A percentile compares a stretch with the other conserved stretches of the same genome.
phyloP scores from a whole-genome alignment of 2,797 vertebrate species.

The Coccyzus lansbergi region DNA sequence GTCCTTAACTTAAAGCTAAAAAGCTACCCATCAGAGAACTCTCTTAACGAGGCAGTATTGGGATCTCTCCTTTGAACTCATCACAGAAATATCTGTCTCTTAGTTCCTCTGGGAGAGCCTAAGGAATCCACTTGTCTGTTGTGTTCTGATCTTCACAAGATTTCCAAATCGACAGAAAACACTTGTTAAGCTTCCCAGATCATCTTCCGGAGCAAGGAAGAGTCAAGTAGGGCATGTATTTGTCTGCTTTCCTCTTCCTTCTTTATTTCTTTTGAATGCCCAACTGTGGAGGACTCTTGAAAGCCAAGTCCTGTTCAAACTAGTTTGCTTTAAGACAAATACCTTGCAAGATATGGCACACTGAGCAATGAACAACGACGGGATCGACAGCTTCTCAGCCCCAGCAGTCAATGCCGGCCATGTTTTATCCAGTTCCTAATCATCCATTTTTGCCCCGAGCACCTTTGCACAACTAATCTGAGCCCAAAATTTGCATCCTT shows the following conservation, averaged over 20 bases:
- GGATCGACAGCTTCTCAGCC: not conserved
- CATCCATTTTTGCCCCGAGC: constrained; percentile 98
- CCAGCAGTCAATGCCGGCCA: constrained; percentile 83
- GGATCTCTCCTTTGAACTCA: constrained; percentile 6
- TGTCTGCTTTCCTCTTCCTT: not conserved
- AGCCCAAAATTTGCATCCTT: constrained; percentile 97
- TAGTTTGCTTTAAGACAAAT: constrained; percentile 20
- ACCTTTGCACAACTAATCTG: constrained; percentile 92
- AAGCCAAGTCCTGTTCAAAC: not conserved
- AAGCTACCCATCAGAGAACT: constrained; percentile 56
- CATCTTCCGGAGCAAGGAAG: not conserved
- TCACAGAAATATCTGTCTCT: not conserved
- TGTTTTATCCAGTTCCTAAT: constrained; percentile 98
- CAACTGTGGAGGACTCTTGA: not conserved
- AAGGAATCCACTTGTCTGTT: not conserved
- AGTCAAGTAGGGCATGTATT: not conserved
- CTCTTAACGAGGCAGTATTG: constrained; percentile 59
- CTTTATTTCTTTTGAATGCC: not conserved
- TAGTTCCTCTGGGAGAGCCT: not conserved
- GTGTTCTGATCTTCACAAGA: constrained; percentile 7
- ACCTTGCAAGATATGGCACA: constrained; percentile 10
- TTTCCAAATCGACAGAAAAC: constrained; percentile 20
- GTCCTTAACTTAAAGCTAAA: constrained; percentile 82
- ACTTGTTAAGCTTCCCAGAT: not conserved
- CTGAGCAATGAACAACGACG: constrained; percentile 6